Conservation (phyloP, 2,797 vertebrate species). For the Coendou prehensilis region DNA sequence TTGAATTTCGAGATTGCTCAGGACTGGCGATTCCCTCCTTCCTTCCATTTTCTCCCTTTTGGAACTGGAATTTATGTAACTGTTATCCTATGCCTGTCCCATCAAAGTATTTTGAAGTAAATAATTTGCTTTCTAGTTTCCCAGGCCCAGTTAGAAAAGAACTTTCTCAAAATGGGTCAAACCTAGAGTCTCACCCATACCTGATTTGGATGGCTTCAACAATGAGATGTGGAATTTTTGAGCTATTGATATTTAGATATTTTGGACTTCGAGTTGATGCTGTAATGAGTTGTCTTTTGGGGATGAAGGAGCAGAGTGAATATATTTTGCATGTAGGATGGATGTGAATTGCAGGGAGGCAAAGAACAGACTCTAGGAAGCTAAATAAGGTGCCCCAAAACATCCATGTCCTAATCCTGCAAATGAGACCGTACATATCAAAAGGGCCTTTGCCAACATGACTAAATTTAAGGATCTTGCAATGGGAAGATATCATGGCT, state of each 20-base stretch:
- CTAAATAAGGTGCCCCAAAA: background rate
- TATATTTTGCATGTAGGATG: background rate
- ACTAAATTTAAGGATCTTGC: background rate
- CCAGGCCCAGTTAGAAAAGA: background rate
- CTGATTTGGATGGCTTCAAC: background rate
- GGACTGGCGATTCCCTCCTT: background rate
- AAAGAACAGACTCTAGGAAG: background rate
- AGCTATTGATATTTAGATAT: background rate
- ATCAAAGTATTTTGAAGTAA: background rate
- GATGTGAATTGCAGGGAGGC: background rate
- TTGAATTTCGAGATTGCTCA: background rate
- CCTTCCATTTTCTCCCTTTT: background rate
- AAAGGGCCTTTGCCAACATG: background rate
- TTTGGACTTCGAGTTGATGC: background rate
- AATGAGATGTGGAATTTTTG: background rate
- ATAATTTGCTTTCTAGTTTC: background rate
- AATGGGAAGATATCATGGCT: background rate
- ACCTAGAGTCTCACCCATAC: background rate
- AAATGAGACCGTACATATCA: background rate
- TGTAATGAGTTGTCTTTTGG: background rate
- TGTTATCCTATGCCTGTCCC: background rate
- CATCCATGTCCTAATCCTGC: background rate
- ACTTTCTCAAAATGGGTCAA: background rate
- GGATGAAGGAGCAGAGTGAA: background rate
- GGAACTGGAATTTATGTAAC: background rate